Evolutionary conservation across 1,140 invertebrate genomes (phyloP).

Genomic region (Rhyacophila brunnea): DNA sequence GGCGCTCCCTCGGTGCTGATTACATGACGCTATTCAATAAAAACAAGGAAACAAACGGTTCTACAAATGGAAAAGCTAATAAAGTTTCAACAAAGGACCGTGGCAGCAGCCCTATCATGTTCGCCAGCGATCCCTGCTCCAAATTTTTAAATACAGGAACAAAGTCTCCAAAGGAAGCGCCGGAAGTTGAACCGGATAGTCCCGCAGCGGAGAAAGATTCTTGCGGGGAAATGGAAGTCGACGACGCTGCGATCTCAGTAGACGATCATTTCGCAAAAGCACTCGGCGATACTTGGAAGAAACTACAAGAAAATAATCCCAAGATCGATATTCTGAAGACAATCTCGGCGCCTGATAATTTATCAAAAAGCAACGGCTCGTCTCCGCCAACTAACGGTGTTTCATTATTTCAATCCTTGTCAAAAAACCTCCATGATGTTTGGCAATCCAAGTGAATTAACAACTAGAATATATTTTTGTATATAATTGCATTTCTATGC

Average conservation of each 20-base stretch:
- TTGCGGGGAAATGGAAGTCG: slow-evolving; percentile 46
- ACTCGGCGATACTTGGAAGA: slow-evolving; percentile 89
- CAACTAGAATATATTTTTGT: slow-evolving; percentile 1
- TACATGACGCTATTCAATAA: slow-evolving; percentile 78
- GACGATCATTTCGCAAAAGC: slow-evolving; percentile 97
- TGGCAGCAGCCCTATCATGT: slow-evolving; percentile 50
- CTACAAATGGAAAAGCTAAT: slow-evolving; percentile 39
- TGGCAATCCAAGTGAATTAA: slow-evolving; percentile 23
- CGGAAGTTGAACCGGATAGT: slow-evolving; percentile 31
- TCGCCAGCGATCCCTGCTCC: slow-evolving; percentile 37
- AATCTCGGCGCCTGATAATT: slow-evolving; percentile 6
- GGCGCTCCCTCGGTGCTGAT: slow-evolving; percentile 85
- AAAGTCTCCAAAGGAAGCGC: slow-evolving; percentile 39
- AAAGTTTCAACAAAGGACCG: slow-evolving; percentile 45
- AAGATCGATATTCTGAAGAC: slow-evolving; percentile 36
- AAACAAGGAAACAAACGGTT: slow-evolving; percentile 46
- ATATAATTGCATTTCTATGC: background rate
- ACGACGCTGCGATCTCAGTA: slow-evolving; percentile 61
- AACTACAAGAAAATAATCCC: slow-evolving; percentile 66
- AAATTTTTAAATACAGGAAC: slow-evolving; percentile 39
- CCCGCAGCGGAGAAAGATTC: slow-evolving; percentile 11
- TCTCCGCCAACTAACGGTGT: background rate
- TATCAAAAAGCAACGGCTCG: slow-evolving; percentile 7
- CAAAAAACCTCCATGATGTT: slow-evolving; percentile 27
- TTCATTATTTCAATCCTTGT: slow-evolving; percentile 27